Evolutionary conservation across 1,140 invertebrate genomes (phyloP).

Genomic region (Epicauta chinensis): DNA sequence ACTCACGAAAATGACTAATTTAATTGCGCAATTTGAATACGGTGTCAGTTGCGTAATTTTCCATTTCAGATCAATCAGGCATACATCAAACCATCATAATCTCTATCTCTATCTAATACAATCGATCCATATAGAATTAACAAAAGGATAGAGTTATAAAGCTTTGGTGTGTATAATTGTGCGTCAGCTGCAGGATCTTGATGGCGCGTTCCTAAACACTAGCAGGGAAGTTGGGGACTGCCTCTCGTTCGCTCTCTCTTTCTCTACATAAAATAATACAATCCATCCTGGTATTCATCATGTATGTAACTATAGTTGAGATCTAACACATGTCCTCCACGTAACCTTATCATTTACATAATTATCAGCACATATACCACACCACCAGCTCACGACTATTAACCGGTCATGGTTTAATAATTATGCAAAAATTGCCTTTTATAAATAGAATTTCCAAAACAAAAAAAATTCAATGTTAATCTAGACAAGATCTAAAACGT

Average conservation of each 20-base stretch:
- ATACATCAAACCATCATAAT: not conserved
- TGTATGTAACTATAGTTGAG: no score
- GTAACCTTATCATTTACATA: constrained; percentile 14
- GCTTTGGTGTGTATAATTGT: constrained; percentile 5
- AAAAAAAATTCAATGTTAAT: not conserved
- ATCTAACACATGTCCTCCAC: constrained; percentile 7
- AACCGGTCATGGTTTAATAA: no score
- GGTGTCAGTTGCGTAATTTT: constrained; percentile 24
- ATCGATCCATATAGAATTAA: no score
- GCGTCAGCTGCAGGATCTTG: constrained; percentile 20
- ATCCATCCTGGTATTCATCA: no score
- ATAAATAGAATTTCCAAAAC: no score
- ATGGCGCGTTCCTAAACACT: constrained; percentile 20
- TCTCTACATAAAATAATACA: no score
- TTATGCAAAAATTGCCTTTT: no score
- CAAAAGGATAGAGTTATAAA: constrained; percentile 6
- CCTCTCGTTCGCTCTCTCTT: no score
- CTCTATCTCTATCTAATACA: not conserved
- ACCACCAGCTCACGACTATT: no score
- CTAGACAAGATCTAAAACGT: constrained; percentile 11
- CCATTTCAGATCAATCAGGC: constrained; percentile 17
- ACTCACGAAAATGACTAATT: constrained; percentile 25
- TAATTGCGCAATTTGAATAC: constrained; percentile 28
- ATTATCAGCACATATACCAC: constrained; percentile 7
- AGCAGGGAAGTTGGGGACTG: constrained; percentile 9